Conservation (phyloP, 2,113 vertebrate species). For the Trematocara unimaculatum region DNA sequence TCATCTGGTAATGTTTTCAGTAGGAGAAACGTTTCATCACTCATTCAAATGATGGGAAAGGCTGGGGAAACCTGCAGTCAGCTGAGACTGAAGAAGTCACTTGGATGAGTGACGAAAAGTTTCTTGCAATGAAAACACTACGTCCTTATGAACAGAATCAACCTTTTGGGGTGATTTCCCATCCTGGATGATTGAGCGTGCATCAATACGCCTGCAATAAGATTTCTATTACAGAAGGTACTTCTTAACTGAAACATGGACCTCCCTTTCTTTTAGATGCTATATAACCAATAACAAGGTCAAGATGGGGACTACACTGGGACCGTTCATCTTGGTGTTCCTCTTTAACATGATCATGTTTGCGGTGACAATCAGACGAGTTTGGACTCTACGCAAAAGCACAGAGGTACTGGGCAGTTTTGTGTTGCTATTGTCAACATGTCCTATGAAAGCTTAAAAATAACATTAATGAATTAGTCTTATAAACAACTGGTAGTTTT, state of each 20-base stretch:
- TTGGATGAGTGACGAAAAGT: rapidly evolving
- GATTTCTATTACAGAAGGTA: not conserved
- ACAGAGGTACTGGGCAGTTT: not conserved
- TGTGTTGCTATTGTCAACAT: not conserved
- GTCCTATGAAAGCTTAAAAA: rapidly evolving
- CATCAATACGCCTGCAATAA: not conserved
- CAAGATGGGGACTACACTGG: not conserved
- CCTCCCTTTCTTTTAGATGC: not conserved
- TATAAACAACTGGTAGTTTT: not conserved
- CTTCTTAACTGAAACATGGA: not conserved
- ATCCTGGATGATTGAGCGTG: not conserved
- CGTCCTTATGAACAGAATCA: not conserved
- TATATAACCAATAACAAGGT: rapidly evolving
- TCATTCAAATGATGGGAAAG: not conserved
- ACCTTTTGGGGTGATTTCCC: rapidly evolving
- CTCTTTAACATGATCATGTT: not conserved
- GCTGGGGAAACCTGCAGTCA: not conserved
- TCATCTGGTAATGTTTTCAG: not conserved
- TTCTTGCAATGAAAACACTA: rapidly evolving
- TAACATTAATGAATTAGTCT: rapidly evolving
- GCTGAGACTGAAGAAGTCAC: not conserved
- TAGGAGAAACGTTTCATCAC: rapidly evolving
- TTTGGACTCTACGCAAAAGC: not conserved
- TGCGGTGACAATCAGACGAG: not conserved
- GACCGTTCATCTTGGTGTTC: not conserved